Percentiles rank a stretch among this genome's conserved stretches.
Evolutionary conservation across 2,888 invertebrate species (phyloP).

Genomic region (Dendrolimus houi): DNA sequence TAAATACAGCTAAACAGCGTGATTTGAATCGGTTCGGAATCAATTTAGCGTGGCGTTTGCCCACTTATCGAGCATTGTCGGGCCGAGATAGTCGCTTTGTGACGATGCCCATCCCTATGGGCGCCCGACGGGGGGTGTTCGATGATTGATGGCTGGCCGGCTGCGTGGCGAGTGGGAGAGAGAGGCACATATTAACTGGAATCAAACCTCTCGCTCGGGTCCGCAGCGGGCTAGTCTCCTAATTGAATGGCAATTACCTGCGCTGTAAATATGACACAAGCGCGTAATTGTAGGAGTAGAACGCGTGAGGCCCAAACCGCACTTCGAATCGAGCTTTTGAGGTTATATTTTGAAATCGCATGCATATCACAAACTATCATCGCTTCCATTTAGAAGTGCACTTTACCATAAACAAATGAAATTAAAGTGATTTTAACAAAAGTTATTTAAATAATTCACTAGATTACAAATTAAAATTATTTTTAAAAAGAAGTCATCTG

Average conservation of each 20-base stretch:
- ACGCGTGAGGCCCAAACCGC: constrained; percentile 61
- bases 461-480: too few relatives aligned
- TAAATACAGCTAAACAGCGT: constrained; percentile 35
- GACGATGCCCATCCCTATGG: constrained; percentile 67
- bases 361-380: constrained; percentile 6
- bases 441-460: too few relatives aligned
- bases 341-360: constrained; percentile 65
- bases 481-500: too few relatives aligned
- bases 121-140: constrained; percentile 66
- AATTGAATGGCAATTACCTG: constrained; percentile 78
- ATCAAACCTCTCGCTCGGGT: constrained; percentile 37
- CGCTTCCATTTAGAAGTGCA: too few relatives aligned
- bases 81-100: constrained; percentile 56
- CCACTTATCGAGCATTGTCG: constrained; percentile 72
- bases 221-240: constrained; percentile 59
- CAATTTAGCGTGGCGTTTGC: constrained; percentile 66
- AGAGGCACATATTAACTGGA: constrained; percentile 28
- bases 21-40: constrained; percentile 52
- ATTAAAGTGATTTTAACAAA: too few relatives aligned
- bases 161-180: constrained; percentile 43
- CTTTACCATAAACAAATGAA: too few relatives aligned
- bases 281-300: constrained; percentile 73
- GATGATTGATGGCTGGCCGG: constrained; percentile 72
- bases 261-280: constrained; percentile 77
- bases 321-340: constrained; percentile 52